A percentile compares a stretch with the other conserved stretches of the same genome.
phyloP scores from a whole-genome alignment of 1,140 invertebrate species.

The Akabosia matsudoensis region DNA sequence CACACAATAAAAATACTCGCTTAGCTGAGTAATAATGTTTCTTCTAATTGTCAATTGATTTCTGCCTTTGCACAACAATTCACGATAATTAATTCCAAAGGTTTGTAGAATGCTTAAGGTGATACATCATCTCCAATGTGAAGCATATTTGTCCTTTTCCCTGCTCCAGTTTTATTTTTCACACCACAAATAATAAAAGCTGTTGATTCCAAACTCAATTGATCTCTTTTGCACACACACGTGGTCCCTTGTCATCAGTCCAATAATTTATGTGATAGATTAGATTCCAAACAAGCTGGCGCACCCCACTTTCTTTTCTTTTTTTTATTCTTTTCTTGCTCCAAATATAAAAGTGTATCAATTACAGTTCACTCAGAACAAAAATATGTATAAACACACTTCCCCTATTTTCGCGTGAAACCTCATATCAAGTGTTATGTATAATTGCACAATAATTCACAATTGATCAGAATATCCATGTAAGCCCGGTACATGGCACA shows the following conservation, averaged over 20 bases:
- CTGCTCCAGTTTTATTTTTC: background rate
- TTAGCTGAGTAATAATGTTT: too few species aligned
- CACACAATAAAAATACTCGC: too few species aligned
- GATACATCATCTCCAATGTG: too few species aligned
- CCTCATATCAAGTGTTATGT: background rate
- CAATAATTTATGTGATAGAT: constrained; percentile 5
- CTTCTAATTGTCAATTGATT: too few species aligned
- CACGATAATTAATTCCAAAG: too few species aligned
- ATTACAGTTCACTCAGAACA: background rate
- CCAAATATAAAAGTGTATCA: constrained; percentile 18
- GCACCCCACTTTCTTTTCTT: constrained; percentile 9
- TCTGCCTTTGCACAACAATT: too few species aligned
- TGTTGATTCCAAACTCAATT: background rate
- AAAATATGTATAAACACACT: background rate
- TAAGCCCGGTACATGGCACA: too few species aligned
- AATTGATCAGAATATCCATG: background rate
- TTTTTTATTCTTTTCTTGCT: too few species aligned
- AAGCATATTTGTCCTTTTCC: too few species aligned
- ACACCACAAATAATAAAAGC: background rate
- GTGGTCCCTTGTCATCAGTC: constrained; percentile 6
- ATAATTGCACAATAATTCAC: constrained; percentile 8
- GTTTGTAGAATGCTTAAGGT: too few species aligned
- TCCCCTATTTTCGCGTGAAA: background rate
- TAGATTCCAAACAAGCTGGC: background rate
- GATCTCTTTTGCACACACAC: background rate